Percentiles rank a stretch among this genome's conserved stretches.
Conservation (phyloP, 2,113 vertebrate genomes). For the Grammatotria lemairii region DNA sequence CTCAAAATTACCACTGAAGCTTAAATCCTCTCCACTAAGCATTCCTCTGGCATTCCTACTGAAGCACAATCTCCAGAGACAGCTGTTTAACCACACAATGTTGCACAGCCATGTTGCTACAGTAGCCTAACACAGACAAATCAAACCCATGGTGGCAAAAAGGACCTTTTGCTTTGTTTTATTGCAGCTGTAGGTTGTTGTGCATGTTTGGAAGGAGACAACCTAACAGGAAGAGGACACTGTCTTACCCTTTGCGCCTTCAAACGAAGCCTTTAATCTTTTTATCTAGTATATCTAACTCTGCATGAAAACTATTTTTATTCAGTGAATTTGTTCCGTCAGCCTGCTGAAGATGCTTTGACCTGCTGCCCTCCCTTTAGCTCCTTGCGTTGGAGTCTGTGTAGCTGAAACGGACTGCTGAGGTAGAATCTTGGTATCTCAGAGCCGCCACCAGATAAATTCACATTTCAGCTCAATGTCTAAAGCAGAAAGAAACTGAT, state of each 20-base stretch:
- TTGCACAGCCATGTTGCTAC: neutral
- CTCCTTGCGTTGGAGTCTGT: neutral
- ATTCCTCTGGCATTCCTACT: neutral
- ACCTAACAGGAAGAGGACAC: neutral
- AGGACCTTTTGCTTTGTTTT: neutral
- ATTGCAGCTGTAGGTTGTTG: rapidly evolving
- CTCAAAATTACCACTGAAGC: neutral
- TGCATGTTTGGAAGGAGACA: neutral
- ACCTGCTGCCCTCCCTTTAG: neutral
- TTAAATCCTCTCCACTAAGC: neutral
- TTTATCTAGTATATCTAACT: neutral
- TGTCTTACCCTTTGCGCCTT: neutral
- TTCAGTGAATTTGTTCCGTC: neutral
- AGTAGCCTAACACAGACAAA: neutral
- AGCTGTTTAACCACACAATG: neutral
- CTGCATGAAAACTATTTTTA: neutral
- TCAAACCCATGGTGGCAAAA: neutral
- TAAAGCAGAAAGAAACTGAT: neutral
- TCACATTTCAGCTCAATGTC: neutral
- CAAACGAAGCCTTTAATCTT: neutral
- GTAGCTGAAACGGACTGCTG: neutral
- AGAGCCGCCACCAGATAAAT: neutral
- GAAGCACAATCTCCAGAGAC: neutral
- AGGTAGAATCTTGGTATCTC: neutral
- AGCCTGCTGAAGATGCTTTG: neutral